Evolutionary conservation across 1,140 invertebrate species (phyloP).

Genomic region (Arion vulgaris): DNA sequence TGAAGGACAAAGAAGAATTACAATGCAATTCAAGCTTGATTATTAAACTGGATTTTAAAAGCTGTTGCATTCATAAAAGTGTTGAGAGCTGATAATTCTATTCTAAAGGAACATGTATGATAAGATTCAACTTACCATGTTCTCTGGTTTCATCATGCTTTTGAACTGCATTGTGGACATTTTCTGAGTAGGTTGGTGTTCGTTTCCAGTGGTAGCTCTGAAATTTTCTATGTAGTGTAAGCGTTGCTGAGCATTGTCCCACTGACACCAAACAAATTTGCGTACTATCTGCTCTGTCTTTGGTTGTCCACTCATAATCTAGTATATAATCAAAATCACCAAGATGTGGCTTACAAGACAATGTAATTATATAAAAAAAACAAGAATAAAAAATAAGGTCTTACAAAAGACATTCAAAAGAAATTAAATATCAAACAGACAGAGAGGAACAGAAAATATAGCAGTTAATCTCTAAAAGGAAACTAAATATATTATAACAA

Average conservation of each 20-base stretch:
- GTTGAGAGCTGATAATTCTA: too few species aligned
- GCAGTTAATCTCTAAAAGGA: too few species aligned
- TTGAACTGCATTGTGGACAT: conserved; percentile 63
- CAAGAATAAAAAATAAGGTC: neutral
- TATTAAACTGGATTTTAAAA: too few species aligned
- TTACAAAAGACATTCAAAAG: neutral
- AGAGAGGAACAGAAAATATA: too few species aligned
- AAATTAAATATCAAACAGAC: too few species aligned
- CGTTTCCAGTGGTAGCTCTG: conserved; percentile 11
- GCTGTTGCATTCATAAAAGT: too few species aligned
- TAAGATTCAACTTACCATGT: conserved; percentile 56
- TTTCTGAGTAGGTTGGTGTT: conserved; percentile 19
- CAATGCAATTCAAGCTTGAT: too few species aligned
- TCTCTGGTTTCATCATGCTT: conserved; percentile 57
- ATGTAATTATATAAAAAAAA: neutral
- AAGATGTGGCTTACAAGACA: neutral
- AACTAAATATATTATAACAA: too few species aligned
- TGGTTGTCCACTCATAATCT: conserved; percentile 69
- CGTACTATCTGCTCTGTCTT: conserved; percentile 61
- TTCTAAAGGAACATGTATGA: too few species aligned
- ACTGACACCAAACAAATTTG: conserved; percentile 69
- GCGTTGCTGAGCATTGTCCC: conserved; percentile 61
- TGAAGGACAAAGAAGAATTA: too few species aligned
- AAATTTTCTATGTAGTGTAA: conserved; percentile 62
- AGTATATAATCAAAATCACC: neutral